Percentiles rank a stretch among this genome's conserved stretches.
These are phyloP conservation scores for Bovichtus variegatus DNA, from an alignment of 2,797 vertebrate genomes.

Conservation along the genomic window DNA sequence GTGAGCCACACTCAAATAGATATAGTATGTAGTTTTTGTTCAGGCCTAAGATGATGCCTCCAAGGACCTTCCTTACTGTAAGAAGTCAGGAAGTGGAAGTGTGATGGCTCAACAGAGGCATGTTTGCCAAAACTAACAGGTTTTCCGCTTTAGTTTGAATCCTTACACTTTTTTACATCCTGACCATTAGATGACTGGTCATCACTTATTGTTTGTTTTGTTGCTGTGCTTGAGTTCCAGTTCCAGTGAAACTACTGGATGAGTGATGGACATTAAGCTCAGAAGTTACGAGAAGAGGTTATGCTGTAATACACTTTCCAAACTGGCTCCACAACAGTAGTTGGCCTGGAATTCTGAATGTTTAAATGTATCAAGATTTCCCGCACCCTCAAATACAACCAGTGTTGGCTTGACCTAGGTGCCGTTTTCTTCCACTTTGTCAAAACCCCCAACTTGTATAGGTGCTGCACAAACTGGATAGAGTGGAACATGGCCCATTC, in stretches of 20 bases:
- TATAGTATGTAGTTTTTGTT: no score
- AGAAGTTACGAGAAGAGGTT: neutral
- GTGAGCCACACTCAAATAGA: constrained; percentile 6
- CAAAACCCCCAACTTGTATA: neutral
- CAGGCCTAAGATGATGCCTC: neutral
- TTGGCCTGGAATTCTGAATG: neutral
- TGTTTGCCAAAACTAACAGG: neutral
- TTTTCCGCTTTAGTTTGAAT: constrained; percentile 4
- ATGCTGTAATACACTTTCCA: neutral
- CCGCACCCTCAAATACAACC: neutral
- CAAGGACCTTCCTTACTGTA: neutral
- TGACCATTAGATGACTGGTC: neutral
- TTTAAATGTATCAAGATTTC: neutral
- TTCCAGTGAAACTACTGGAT: neutral
- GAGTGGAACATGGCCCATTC: neutral
- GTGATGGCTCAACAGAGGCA: neutral
- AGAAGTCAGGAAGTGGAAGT: no score
- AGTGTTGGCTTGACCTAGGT: neutral
- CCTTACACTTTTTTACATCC: neutral
- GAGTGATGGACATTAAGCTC: neutral
- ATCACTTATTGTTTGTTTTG: neutral
- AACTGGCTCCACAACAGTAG: neutral
- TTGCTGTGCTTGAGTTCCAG: neutral
- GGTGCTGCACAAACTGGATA: neutral
- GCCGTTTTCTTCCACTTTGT: neutral